phyloP scores from a whole-genome alignment of 2,113 vertebrate genomes.

The Coreoperca whiteheadi region DNA sequence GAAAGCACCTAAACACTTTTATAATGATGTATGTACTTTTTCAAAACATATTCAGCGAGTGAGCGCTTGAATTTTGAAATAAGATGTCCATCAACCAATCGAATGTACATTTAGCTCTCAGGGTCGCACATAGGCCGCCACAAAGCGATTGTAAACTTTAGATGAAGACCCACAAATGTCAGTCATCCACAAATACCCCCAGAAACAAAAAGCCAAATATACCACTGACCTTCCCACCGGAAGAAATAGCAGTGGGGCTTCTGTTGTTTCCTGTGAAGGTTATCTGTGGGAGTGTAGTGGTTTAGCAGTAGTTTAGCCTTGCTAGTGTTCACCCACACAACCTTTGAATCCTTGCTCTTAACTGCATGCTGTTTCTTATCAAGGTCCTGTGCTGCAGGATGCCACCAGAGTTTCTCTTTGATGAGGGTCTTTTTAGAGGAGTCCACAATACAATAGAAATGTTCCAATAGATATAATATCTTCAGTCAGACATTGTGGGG shows the following conservation, averaged over 20 bases:
- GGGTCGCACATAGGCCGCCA: neutral
- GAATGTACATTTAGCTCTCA: neutral
- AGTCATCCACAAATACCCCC: slow-evolving; percentile 8
- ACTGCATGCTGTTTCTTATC: slow-evolving; percentile 7
- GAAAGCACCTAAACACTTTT: slow-evolving; percentile 11
- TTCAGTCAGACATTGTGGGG: neutral
- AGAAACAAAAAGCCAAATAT: slow-evolving; percentile 18
- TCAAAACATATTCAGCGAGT: neutral
- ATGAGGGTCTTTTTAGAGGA: slow-evolving; percentile 9
- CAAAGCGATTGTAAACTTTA: neutral
- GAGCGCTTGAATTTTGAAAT: slow-evolving; percentile 14
- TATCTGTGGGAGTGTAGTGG: slow-evolving; percentile 3
- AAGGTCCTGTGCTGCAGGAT: slow-evolving; percentile 21
- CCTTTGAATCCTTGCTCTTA: slow-evolving; percentile 31
- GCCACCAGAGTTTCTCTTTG: neutral
- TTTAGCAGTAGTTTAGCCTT: slow-evolving; percentile 25
- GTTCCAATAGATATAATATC: too few species aligned
- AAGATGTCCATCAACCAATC: slow-evolving; percentile 24
- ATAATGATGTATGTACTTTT: slow-evolving; percentile 4
- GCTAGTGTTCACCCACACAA: slow-evolving; percentile 30
- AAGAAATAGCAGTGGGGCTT: slow-evolving; percentile 3
- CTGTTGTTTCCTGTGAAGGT: slow-evolving; percentile 46
- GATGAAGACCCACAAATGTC: slow-evolving; percentile 18
- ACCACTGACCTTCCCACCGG: slow-evolving; percentile 39
- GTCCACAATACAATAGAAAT: neutral